phyloP scores from a whole-genome alignment of 2,888 invertebrate genomes.

The Dinocampus coccinellae region DNA sequence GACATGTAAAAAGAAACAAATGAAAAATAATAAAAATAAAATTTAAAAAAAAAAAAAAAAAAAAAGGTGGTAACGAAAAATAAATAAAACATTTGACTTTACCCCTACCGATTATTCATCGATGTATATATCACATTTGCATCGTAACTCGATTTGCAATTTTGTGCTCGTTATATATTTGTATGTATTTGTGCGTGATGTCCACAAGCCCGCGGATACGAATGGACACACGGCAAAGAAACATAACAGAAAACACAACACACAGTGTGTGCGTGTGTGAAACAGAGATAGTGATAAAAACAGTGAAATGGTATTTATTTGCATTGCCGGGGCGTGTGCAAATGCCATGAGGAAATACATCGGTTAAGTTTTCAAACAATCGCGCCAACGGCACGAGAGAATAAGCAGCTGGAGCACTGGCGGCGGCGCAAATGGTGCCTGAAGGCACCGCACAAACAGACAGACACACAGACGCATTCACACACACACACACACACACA shows the following conservation, averaged over 20 bases:
- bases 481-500: no score
- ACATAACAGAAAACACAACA: neutral
- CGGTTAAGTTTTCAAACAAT: conserved; percentile 49
- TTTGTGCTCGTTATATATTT: neutral
- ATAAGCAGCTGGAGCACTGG: conserved; percentile 30
- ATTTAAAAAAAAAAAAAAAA: no score
- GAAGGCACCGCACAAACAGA: conserved; percentile 47
- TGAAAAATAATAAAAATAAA: no score
- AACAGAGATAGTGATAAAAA: neutral
- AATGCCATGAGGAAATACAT: conserved; percentile 30
- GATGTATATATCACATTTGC: conserved; percentile 27
- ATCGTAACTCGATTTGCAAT: conserved; percentile 30
- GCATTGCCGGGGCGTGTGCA: conserved; percentile 1
- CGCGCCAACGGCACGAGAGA: conserved; percentile 27
- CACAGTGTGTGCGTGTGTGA: neutral
- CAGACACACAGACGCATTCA: conserved; percentile 55
- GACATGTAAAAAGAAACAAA: no score
- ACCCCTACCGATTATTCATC: conserved; percentile 26
- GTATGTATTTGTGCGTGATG: conserved; percentile 7
- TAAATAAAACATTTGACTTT: conserved; percentile 13
- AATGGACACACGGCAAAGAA: neutral
- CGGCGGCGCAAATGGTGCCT: conserved; percentile 14
- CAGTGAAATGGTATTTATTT: conserved; percentile 7
- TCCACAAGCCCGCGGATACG: neutral
- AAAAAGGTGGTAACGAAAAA: neutral